phyloP scores from a whole-genome alignment of 2,113 vertebrate genomes.

The Camelus bactrianus region DNA sequence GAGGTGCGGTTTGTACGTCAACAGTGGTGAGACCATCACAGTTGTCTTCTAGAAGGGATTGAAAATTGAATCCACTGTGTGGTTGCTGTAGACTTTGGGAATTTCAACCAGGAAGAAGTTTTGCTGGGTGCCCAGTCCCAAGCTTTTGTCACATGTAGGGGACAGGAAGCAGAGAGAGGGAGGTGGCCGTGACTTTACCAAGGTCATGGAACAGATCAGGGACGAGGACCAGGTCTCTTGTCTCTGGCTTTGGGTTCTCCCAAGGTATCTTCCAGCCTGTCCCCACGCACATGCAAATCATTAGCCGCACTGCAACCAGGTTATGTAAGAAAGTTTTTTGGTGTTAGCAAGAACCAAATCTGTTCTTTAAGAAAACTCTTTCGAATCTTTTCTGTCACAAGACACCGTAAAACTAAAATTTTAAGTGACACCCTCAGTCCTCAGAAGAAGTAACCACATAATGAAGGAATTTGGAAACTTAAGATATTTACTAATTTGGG shows the following conservation, averaged over 20 bases:
- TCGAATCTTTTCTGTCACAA: background rate
- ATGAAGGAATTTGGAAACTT: background rate
- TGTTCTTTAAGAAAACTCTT: background rate
- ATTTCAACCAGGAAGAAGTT: background rate
- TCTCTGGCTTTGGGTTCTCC: background rate
- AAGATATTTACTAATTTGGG: constrained; percentile 13
- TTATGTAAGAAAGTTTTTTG: background rate
- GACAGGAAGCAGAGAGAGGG: background rate
- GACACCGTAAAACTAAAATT: background rate
- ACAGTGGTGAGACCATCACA: background rate
- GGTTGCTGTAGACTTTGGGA: background rate
- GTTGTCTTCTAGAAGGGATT: background rate
- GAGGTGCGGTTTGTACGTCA: background rate
- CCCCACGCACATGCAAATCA: accelerated
- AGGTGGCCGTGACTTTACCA: background rate
- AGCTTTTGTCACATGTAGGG: background rate
- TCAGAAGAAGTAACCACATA: background rate
- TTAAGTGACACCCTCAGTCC: background rate
- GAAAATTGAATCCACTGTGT: background rate
- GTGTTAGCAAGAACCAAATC: background rate
- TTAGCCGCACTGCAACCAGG: background rate
- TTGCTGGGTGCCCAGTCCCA: background rate
- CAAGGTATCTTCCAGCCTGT: accelerated
- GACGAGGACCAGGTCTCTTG: background rate
- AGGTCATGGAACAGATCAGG: background rate